Evolutionary conservation across 2,113 vertebrate species (phyloP).

Genomic region (Corythoichthys intestinalis): DNA sequence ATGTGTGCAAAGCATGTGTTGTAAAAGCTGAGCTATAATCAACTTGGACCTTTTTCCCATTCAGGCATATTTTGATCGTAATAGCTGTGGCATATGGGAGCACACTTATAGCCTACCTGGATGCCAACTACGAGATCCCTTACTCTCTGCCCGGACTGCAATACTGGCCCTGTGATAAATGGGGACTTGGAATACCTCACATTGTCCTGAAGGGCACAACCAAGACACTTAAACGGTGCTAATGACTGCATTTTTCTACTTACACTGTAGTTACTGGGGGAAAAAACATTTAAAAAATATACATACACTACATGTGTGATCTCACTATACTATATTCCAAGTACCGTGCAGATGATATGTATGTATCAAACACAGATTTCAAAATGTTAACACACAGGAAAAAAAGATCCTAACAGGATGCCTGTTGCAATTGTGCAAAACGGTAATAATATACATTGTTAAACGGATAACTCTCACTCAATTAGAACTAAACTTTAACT

Average conservation of each 20-base stretch:
- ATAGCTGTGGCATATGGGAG: conserved; percentile 79
- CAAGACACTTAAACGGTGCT: conserved; percentile 74
- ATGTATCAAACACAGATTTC: not conserved
- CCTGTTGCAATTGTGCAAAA: not conserved
- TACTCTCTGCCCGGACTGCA: conserved; percentile 73
- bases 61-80: conserved; percentile 90
- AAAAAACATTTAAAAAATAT: not conserved
- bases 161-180: conserved; percentile 85
- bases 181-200: conserved; percentile 81
- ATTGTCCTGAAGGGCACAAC: conserved; percentile 59
- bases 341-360: no score
- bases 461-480: not conserved
- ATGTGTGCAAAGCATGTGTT: not conserved
- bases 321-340: not conserved
- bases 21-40: conserved; percentile 3
- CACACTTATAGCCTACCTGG: conserved; percentile 79
- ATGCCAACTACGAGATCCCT: conserved; percentile 79
- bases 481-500: not conserved
- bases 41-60: not conserved
- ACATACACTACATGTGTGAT: not conserved
- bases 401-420: not conserved
- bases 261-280: not conserved
- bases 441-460: not conserved
- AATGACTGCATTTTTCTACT: not conserved
- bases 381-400: not conserved